Evolutionary conservation across 2,113 vertebrate genomes (phyloP).

Genomic region (Ploceus nigricollis): DNA sequence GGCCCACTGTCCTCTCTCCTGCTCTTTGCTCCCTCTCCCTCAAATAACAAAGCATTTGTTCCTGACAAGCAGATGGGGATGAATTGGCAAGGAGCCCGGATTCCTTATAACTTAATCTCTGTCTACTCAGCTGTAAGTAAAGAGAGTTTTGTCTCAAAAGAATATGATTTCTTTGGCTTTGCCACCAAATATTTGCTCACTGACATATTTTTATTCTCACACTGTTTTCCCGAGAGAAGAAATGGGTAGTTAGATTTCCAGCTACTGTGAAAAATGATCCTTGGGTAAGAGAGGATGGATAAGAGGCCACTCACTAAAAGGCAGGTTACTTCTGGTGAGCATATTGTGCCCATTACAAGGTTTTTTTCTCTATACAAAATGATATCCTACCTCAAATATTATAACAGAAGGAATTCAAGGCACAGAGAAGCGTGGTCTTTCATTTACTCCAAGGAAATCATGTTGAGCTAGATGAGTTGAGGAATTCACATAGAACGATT

Average conservation of each 20-base stretch:
- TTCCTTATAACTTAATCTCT: conserved; percentile 35
- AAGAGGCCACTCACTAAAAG: neutral
- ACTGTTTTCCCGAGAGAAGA: neutral
- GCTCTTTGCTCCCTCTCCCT: neutral
- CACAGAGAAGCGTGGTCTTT: rapidly evolving
- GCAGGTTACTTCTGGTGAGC: neutral
- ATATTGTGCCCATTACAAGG: neutral
- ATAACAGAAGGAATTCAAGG: neutral
- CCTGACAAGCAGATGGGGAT: conserved; percentile 7
- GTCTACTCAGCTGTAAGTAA: conserved; percentile 17
- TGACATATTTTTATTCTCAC: neutral
- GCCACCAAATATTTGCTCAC: neutral
- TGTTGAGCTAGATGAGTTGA: neutral
- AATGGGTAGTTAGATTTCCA: neutral
- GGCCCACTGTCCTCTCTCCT: neutral
- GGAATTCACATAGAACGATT: neutral
- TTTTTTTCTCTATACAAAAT: neutral
- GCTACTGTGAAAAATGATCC: neutral
- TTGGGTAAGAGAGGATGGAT: neutral
- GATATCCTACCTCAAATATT: neutral
- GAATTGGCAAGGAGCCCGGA: conserved; percentile 13
- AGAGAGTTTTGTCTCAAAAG: conserved; percentile 22
- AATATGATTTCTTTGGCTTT: neutral
- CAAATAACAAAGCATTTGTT: neutral
- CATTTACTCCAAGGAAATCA: neutral